A percentile compares a stretch with the other conserved stretches of the same genome.
Evolutionary conservation across 1,140 invertebrate genomes (phyloP).

Genomic region (Drosophila mauritiana): DNA sequence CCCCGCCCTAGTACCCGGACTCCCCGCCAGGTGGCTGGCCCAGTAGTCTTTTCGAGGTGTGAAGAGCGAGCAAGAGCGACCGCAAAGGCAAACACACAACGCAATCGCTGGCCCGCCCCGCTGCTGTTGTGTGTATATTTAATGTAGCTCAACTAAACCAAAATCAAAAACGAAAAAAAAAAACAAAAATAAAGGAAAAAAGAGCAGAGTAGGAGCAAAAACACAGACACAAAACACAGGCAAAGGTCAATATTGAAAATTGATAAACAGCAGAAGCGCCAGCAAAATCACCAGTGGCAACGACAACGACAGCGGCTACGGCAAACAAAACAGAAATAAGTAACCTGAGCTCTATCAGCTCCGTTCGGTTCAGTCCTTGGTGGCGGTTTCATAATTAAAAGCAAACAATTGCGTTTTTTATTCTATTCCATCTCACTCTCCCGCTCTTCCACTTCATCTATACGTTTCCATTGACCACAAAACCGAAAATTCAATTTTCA

Average conservation of each 20-base stretch:
- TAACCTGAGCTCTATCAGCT: conserved; percentile 59
- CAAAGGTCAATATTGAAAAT: conserved; percentile 82
- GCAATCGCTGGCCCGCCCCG: conserved; percentile 19
- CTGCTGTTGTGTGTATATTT: conserved; percentile 55
- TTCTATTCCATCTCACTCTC: neutral
- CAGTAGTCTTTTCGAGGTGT: conserved; percentile 44
- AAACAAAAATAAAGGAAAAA: neutral
- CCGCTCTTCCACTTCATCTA: neutral
- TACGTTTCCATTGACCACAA: conserved; percentile 19
- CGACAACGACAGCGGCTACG: conserved; percentile 8
- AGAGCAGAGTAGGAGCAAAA: conserved; percentile 43
- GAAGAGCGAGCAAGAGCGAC: conserved; percentile 40
- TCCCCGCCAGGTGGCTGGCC: conserved; percentile 37
- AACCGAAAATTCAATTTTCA: conserved; percentile 65
- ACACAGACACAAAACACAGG: conserved; percentile 60
- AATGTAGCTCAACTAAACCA: conserved; percentile 67
- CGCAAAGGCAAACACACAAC: conserved; percentile 60
- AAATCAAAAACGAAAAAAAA: conserved; percentile 17
- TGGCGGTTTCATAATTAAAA: conserved; percentile 78
- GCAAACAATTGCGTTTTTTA: conserved; percentile 58
- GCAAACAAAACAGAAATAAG: conserved; percentile 36
- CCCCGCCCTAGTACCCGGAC: conserved; percentile 4
- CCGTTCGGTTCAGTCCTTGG: conserved; percentile 40
- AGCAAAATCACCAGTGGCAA: conserved; percentile 18
- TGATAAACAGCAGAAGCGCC: conserved; percentile 69